Percentiles rank a stretch among this genome's conserved stretches.
phyloP scores from a whole-genome alignment of 1,140 invertebrate species.

The Brachystomella parvula region DNA sequence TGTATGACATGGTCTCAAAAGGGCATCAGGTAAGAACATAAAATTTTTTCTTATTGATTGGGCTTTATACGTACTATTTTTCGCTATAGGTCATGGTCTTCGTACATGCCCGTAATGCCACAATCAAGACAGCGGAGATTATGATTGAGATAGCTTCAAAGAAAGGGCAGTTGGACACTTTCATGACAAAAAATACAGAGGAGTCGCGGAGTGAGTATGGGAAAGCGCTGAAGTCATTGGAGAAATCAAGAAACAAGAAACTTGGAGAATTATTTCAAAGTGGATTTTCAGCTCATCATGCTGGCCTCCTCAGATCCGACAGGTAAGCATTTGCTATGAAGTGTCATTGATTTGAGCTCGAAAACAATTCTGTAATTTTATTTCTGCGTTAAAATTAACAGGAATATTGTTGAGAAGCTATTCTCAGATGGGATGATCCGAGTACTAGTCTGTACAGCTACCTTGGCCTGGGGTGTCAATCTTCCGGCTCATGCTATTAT shows the following conservation, averaged over 20 bases:
- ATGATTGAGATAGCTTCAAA: conserved; percentile 67
- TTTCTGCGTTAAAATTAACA: conserved; percentile 40
- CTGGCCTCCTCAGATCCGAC: conserved; percentile 82
- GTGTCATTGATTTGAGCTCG: conserved; percentile 27
- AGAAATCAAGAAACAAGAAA: conserved; percentile 64
- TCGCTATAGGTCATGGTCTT: conserved; percentile 84
- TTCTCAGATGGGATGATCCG: conserved; percentile 83
- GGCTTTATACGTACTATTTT: conserved; percentile 14
- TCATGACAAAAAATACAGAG: conserved; percentile 54
- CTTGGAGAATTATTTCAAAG: conserved; percentile 71
- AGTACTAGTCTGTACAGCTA: conserved; percentile 93
- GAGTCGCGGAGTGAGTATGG: conserved; percentile 48
- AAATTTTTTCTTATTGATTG: conserved; percentile 15
- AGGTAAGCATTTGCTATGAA: conserved; percentile 50
- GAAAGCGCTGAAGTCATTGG: conserved; percentile 56
- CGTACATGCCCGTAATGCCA: conserved; percentile 95
- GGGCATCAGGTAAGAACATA: conserved; percentile 66
- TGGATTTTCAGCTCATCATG: conserved; percentile 94
- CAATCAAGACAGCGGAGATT: conserved; percentile 71
- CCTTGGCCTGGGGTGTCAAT: conserved; percentile 98
- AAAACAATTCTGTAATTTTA: conserved; percentile 15
- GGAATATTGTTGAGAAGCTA: conserved; percentile 76
- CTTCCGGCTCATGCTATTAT: conserved; percentile 95
- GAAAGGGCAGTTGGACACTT: conserved; percentile 60
- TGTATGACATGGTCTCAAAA: conserved; percentile 71